Conservation (phyloP, 2,888 invertebrate species). For the Scaeva pyrastri region DNA sequence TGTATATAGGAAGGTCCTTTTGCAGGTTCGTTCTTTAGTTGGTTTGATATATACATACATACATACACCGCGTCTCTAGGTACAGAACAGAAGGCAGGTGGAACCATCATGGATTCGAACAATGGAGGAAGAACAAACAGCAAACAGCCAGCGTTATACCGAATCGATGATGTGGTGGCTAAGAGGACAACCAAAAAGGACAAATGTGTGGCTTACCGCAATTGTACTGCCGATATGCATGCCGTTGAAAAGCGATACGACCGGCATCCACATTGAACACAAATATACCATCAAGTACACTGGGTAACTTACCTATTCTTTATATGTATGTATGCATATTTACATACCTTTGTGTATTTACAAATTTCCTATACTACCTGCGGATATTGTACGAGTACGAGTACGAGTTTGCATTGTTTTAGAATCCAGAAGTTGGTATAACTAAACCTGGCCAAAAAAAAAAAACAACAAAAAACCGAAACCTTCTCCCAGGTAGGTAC, state of each 20-base stretch:
- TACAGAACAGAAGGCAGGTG: slow-evolving; percentile 3
- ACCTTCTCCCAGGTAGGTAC: background rate
- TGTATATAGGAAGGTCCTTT: background rate
- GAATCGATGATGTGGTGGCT: slow-evolving; percentile 23
- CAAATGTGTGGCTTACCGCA: slow-evolving; percentile 69
- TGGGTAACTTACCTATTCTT: no score
- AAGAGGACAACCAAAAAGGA: slow-evolving; percentile 66
- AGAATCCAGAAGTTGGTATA: background rate
- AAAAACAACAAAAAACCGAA: no score
- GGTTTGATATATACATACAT: no score
- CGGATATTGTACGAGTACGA: background rate
- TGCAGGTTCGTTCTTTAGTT: background rate
- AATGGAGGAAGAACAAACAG: slow-evolving; percentile 52
- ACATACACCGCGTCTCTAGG: no score
- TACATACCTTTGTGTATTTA: slow-evolving; percentile 15
- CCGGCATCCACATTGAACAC: slow-evolving; percentile 8
- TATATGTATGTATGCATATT: background rate
- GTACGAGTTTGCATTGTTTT: slow-evolving; percentile 23
- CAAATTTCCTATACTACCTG: slow-evolving; percentile 28
- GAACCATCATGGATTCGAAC: slow-evolving; percentile 24
- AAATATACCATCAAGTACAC: no score
- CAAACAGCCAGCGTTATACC: background rate
- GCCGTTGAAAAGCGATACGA: slow-evolving; percentile 57
- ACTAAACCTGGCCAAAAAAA: slow-evolving; percentile 7
- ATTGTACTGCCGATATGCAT: slow-evolving; percentile 45